Evolutionary conservation across 2,888 invertebrate species (phyloP).

Genomic region (Cantharis nigra): DNA sequence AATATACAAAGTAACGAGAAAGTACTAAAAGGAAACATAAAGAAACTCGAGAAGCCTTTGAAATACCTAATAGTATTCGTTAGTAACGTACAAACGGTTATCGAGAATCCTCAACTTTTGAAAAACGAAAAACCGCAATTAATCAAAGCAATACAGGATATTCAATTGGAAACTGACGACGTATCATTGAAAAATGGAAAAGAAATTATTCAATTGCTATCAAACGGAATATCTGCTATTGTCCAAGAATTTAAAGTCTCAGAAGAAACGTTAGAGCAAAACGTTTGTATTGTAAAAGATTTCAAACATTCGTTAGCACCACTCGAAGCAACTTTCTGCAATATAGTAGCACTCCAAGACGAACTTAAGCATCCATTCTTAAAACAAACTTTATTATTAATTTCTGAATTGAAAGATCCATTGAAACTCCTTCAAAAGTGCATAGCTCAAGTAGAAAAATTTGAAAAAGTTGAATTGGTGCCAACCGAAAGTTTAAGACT

Average conservation of each 20-base stretch:
- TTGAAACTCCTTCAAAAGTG: neutral
- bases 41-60: neutral
- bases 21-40: neutral
- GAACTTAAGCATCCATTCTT: neutral
- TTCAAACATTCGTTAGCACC: neutral
- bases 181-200: neutral
- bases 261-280: neutral
- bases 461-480: neutral
- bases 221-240: neutral
- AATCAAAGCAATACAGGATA: neutral
- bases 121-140: neutral
- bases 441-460: neutral
- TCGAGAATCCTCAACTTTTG: neutral
- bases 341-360: neutral
- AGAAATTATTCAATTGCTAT: neutral
- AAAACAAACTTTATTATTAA: neutral
- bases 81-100: neutral
- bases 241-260: neutral
- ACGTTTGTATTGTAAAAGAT: neutral
- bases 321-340: neutral
- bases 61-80: neutral
- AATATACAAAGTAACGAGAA: neutral
- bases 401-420: neutral
- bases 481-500: neutral
- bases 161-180: conserved; percentile 22